Evolutionary conservation across 30 jellyfish, hydroid and myxozoan species (phyloP), one percentile per base, ranked within the genome.

Genomic region (Aurelia sp.): DNA sequence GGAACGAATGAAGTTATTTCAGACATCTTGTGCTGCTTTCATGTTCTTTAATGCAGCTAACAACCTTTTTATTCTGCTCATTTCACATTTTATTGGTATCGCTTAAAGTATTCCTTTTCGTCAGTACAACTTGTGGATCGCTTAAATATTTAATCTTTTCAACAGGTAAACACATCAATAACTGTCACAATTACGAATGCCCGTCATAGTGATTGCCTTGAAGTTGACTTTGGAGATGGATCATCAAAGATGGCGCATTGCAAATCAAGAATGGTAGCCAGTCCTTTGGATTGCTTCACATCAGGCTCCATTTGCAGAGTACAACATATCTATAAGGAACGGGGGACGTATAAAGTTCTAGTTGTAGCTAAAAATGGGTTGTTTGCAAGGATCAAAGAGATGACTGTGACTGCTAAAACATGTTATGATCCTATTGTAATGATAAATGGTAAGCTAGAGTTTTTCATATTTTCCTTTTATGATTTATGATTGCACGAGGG

Each of bases 121-220:
- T 16, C 15, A 5, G 55, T 9, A 44, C 1, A 7, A 44, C 55
- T 7, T 44, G 15, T 8, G 7, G 15, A 44, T 44, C 15, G 0
- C 55, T 44, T 0, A 44, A 8, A 12, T 44, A 44, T 7, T 44
- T 8, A 44, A 44, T 44, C 55, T 44, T 7, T 44, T 8, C 15
- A 5, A 12, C 89, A 79, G 80, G 89, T 82, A 35, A 58, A 71
- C 53, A 30, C 60, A 27, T 15, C 79, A 12, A 24, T 81, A 0
- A 40, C 73, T 7, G 44, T 71, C 33, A 21, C 72, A 38, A 82
- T 82, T 68, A 53, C 92, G 17, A 75, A 82, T 40, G 80, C 80
- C 9, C 53, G 9, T 48, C 85, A 82, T 20, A 82, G 92, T 22
- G 92, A 82, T 4, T 82, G 92, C 92, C 61, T 82, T 48, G 72